phyloP scores from a whole-genome alignment of 2,888 invertebrate genomes.

The Sesia bembeciformis region DNA sequence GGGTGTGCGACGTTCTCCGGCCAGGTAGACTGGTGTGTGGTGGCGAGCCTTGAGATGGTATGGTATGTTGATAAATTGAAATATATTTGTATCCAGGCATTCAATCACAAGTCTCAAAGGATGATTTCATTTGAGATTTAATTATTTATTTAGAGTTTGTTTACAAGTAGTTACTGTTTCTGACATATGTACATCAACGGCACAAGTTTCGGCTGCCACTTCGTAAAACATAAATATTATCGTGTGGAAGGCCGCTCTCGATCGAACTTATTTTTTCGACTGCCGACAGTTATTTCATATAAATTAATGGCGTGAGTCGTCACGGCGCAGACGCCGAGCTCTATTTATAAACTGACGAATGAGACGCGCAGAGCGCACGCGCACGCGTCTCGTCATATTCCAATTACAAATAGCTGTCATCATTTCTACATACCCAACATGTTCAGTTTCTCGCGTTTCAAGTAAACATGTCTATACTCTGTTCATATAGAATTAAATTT shows the following conservation, averaged over 20 bases:
- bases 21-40: no score
- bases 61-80: no score
- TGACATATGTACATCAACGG: constrained; percentile 56
- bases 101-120: no score
- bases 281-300: constrained; percentile 75
- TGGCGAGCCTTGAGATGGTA: no score
- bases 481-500: constrained; percentile 11
- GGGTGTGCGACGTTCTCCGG: no score
- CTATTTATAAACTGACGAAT: constrained; percentile 75
- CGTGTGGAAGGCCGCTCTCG: constrained; percentile 63
- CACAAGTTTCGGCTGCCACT: constrained; percentile 30
- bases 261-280: constrained; percentile 71
- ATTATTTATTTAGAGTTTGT: no score
- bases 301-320: constrained; percentile 74
- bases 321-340: constrained; percentile 69
- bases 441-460: constrained; percentile 37
- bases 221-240: constrained; percentile 73
- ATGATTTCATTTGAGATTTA: no score
- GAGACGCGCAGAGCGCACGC: constrained; percentile 68
- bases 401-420: constrained; percentile 73
- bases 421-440: constrained; percentile 48
- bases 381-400: constrained; percentile 71
- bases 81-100: no score
- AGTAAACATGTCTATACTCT: constrained; percentile 31
- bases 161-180: constrained; percentile 32